Base-by-base conservation (phyloP, 2,888 invertebrate species). In the Ectemnius lituratus region DNA sequence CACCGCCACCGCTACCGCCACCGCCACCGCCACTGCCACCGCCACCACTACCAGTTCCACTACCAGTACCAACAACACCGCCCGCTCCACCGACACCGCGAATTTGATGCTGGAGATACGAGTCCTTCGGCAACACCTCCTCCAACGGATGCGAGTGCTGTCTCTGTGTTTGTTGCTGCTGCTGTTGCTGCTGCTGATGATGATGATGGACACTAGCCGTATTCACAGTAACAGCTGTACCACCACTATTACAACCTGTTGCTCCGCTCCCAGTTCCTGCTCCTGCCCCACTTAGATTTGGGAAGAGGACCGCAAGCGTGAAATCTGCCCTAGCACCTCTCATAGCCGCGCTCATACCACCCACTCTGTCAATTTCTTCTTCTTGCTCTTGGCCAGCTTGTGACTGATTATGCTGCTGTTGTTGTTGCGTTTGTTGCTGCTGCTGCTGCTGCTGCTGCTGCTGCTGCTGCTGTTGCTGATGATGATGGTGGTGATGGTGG, bases 101-200 rank as follows among this genome's bases (percentile, higher is more conserved):
- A 13, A 89, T 85, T 66, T 88, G 89, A 80, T 89, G 89, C 63
- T 89, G 87, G 1, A 89, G 79, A 68, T 89, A 89, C 1, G 84
- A 59, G n/a, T 88, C 87, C 1, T 88, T 88, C 13, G 84, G 82
- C 1, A 89, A 66, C 2, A 88, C 86, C 28, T 87, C 89, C 13
- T 87, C 88, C 47, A 88, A 63, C 23, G 87, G 87, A 8, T 83
- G 79, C 37, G 85, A 79, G 6, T 78, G 79, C 14, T 78, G 79
- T 3, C 57, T 61, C 3, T 62, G 72, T 2, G 83, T 76, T n/a
- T 86, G 81, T 1, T 80, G 79, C 13, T 78, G 78, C 11, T 75
- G 81, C 1, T 78, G 67, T 0, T 70, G 73, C 0, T 82, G 78
- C 46, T 85, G 80, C 8, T 77, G 77, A 23, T 75, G 79, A 27